These are phyloP conservation scores for Malachius bipustulatus DNA, from an alignment of 2,888 invertebrate genomes.

Conservation along the genomic window DNA sequence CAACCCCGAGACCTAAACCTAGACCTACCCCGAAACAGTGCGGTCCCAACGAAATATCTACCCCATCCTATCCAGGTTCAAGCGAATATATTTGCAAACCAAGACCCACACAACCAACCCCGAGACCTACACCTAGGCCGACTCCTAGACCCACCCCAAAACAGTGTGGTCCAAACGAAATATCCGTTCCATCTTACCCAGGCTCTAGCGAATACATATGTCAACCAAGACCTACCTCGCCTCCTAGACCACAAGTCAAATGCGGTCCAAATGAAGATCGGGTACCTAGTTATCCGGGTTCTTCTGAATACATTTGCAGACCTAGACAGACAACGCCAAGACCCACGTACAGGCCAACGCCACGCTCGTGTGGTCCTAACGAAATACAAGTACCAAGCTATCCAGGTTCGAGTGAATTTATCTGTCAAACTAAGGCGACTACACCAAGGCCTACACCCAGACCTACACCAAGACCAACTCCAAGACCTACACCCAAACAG, in stretches of 20 bases:
- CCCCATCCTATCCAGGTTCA: slow-evolving; percentile 12
- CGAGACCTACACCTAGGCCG: slow-evolving; percentile 9
- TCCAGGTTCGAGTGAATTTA: slow-evolving; percentile 2
- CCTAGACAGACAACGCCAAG: background rate
- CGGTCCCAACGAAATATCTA: slow-evolving; percentile 35
- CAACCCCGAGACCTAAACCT: slow-evolving; percentile 17
- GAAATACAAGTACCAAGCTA: background rate
- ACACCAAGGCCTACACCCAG: background rate
- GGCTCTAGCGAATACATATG: slow-evolving; percentile 1
- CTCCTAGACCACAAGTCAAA: background rate
- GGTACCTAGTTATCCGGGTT: background rate
- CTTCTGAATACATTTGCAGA: background rate
- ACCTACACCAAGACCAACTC: background rate
- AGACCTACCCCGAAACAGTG: slow-evolving; percentile 16
- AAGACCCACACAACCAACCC: slow-evolving; percentile 7
- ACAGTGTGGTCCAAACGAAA: slow-evolving; percentile 1
- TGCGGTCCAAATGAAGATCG: background rate
- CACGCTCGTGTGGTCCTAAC: background rate
- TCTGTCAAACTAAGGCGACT: background rate
- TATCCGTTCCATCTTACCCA: background rate
- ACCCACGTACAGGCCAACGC: background rate
- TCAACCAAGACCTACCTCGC: background rate
- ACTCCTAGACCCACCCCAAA: slow-evolving; percentile 9
- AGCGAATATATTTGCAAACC: background rate
- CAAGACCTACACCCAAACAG: background rate